Conservation (phyloP, 2,797 vertebrate species). For the Enteromius viviparus region DNA sequence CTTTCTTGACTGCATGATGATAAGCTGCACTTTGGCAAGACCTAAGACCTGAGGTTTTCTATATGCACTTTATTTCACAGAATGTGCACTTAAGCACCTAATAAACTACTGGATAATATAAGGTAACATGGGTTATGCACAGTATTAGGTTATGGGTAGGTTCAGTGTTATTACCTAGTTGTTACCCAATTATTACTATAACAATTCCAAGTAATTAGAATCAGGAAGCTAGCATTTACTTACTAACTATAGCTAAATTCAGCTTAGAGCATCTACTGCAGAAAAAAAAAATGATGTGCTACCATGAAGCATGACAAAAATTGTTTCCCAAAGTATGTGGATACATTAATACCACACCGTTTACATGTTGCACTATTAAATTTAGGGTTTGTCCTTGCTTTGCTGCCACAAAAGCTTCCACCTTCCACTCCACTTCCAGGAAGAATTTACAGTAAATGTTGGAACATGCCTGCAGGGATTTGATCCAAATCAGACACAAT, state of each 20-base stretch:
- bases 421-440: background rate
- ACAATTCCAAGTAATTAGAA: background rate
- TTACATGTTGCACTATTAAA: background rate
- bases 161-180: background rate
- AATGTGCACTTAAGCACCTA: background rate
- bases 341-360: background rate
- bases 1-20: background rate
- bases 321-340: no score
- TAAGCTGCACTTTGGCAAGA: background rate
- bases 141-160: background rate
- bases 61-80: background rate
- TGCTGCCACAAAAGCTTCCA: background rate
- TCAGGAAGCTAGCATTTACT: background rate
- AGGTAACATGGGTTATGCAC: background rate
- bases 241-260: background rate
- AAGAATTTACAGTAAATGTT: background rate
- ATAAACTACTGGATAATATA: background rate
- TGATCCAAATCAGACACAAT: background rate
- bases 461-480: constrained; percentile 18
- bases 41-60: background rate
- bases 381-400: background rate
- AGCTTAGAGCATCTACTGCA: background rate
- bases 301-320: background rate
- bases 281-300: background rate
- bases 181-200: background rate